phyloP scores from a whole-genome alignment of 2,888 invertebrate species.

The Eubasilissa splendida region DNA sequence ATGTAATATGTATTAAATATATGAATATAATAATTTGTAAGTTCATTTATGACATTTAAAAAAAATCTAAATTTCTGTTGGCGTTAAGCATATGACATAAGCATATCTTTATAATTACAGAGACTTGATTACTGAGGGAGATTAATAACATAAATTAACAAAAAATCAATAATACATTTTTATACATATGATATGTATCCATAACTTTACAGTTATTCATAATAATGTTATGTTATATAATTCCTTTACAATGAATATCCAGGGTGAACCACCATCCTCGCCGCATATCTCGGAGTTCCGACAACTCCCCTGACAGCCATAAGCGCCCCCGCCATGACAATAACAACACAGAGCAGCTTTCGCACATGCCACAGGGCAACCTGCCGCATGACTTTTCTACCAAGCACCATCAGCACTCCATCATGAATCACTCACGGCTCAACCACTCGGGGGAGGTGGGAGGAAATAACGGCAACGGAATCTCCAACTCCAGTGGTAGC shows the following conservation, averaged over 20 bases:
- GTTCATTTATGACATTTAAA: no score
- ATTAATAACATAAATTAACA: no score
- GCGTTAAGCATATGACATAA: no score
- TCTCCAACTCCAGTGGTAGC: slow-evolving; percentile 71
- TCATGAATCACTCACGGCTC: slow-evolving; percentile 74
- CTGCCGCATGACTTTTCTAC: slow-evolving; percentile 70
- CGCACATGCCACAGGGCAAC: slow-evolving; percentile 70
- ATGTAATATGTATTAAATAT: no score
- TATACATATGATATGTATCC: no score
- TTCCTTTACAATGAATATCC: not conserved
- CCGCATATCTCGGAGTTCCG: slow-evolving; percentile 76
- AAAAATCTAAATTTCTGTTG: no score
- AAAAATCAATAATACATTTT: no score
- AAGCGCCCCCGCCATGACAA: slow-evolving; percentile 76
- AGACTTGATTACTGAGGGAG: no score
- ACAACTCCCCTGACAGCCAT: slow-evolving; percentile 78
- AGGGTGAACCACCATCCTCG: slow-evolving; percentile 64
- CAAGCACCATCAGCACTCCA: slow-evolving; percentile 73
- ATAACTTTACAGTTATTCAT: no score
- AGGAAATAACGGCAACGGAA: slow-evolving; percentile 73
- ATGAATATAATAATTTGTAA: no score
- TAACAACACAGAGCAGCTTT: slow-evolving; percentile 74
- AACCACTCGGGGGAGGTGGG: slow-evolving; percentile 68
- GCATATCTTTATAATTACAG: no score
- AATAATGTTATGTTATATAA: no score